These are phyloP conservation scores for Mormyrus proboscirostris DNA, from an alignment of 2,797 vertebrate species.

Conservation along the genomic window DNA sequence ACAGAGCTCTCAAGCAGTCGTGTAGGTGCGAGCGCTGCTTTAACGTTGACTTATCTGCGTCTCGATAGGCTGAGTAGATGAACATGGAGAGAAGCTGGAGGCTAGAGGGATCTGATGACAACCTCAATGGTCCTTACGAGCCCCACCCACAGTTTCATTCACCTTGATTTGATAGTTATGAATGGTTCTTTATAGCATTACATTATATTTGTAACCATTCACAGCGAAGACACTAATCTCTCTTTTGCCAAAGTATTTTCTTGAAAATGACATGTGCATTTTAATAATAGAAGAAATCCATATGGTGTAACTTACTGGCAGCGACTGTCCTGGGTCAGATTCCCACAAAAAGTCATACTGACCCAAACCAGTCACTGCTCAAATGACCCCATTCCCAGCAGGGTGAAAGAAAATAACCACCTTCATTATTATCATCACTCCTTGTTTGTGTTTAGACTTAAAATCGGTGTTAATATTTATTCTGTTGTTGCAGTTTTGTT, in stretches of 20 bases:
- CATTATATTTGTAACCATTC: neutral
- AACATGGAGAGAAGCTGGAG: constrained; percentile 20
- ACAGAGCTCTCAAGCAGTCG: neutral
- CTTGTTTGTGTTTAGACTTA: neutral
- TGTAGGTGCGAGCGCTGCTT: neutral
- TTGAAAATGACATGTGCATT: constrained; percentile 10
- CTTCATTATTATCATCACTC: neutral
- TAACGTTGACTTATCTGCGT: neutral
- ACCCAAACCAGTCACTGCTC: constrained; percentile 15
- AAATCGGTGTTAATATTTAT: neutral
- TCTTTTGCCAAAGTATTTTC: neutral
- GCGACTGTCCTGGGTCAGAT: constrained; percentile 28
- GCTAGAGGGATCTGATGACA: neutral
- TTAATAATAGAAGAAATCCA: constrained; percentile 4
- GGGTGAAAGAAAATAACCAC: neutral
- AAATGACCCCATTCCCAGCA: neutral
- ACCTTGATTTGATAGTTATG: neutral
- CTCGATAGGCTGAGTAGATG: constrained; percentile 3
- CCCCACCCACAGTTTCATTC: neutral
- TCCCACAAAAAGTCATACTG: constrained; percentile 6
- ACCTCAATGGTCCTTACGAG: constrained; percentile 22
- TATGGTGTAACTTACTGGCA: constrained; percentile 12
- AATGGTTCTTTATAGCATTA: neutral
- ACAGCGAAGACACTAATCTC: neutral
- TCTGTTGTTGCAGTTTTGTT: neutral